Evolutionary conservation across 2,797 vertebrate species (phyloP), one percentile per base, ranked within the genome.

Genomic region (Thamnophis elegans): DNA sequence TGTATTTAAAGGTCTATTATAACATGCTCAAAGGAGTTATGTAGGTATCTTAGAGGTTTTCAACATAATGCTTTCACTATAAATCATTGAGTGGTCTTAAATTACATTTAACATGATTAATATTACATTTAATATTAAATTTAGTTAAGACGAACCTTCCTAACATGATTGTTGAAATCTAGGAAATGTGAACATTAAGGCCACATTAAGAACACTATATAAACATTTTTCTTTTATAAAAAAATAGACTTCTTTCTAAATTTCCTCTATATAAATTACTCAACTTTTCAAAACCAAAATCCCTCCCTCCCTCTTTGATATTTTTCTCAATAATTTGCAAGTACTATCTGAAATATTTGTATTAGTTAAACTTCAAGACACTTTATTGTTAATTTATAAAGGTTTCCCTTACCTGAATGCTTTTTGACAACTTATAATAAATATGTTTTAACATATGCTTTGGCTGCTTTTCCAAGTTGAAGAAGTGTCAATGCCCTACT

Each of bases 381-480:
- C 90, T 96, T 95, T n/a, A 91, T 92, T 91, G 51, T 47, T 91
- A 94, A 94, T 94, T 94, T 95, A 90, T 68, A 95, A 97, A 97
- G 96, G 92, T 85, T 97, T 95, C 95, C 85, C 95, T 96, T 94
- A 96, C 94, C 95, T 94, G 93, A 95, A 95, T 91, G 32, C 73
- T 96, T 91, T 94, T 92, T 93, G 92, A 96, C 94, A 95, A 94
- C 91, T 95, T 95, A 95, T 95, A 96, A 95, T 94, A 96, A 96
- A 95, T 94, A 96, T 95, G 92, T 95, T 97, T 96, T 96, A 96
- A 96, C 95, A 94, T 59, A 95, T 91, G 85, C 58, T 92, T 94
- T 97, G 95, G 94, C 95, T 92, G 68, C 13, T 42, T 94, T 97
- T 96, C 96, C 91, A 92, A 95, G 93, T 94, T 95, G 90, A 94